Conservation (phyloP, 2,888 invertebrate genomes). For the Drosophila demipolita region DNA sequence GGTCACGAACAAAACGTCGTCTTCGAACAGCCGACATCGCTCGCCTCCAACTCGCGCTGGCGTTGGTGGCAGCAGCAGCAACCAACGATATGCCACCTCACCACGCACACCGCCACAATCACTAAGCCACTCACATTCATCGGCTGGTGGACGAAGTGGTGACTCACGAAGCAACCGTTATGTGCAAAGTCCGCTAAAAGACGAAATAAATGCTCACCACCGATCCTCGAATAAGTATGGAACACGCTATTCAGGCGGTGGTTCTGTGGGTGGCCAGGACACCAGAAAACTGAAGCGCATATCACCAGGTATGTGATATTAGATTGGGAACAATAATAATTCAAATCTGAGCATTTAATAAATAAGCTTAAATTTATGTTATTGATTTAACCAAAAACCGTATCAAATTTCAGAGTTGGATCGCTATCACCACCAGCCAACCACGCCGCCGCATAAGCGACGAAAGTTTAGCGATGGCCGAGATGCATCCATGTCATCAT, state of each 20-base stretch:
- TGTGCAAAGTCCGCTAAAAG: slow-evolving; percentile 70
- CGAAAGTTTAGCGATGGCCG: slow-evolving; percentile 82
- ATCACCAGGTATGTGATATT: slow-evolving; percentile 79
- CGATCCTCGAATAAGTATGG: slow-evolving; percentile 79
- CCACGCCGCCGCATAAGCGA: slow-evolving; percentile 84
- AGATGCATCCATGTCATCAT: slow-evolving; percentile 46
- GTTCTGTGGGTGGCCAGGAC: slow-evolving; percentile 55
- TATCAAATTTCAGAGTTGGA: slow-evolving; percentile 65
- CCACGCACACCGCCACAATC: slow-evolving; percentile 85
- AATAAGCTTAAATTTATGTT: neutral
- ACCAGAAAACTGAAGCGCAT: slow-evolving; percentile 76
- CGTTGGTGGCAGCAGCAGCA: slow-evolving; percentile 52
- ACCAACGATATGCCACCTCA: slow-evolving; percentile 78
- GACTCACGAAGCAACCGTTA: slow-evolving; percentile 77
- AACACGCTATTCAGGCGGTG: slow-evolving; percentile 70
- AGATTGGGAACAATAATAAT: neutral
- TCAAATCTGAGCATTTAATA: neutral
- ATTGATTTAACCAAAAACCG: neutral
- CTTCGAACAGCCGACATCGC: slow-evolving; percentile 70
- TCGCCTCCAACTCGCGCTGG: slow-evolving; percentile 61
- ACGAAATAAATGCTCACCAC: slow-evolving; percentile 63
- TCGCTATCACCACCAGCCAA: slow-evolving; percentile 83
- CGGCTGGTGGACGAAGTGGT: slow-evolving; percentile 30
- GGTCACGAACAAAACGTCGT: slow-evolving; percentile 75
- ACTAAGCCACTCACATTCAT: slow-evolving; percentile 45